A percentile compares a stretch with the other conserved stretches of the same genome.
Conservation (phyloP, 2,888 invertebrate species). For the Pseudoips prasinana region DNA sequence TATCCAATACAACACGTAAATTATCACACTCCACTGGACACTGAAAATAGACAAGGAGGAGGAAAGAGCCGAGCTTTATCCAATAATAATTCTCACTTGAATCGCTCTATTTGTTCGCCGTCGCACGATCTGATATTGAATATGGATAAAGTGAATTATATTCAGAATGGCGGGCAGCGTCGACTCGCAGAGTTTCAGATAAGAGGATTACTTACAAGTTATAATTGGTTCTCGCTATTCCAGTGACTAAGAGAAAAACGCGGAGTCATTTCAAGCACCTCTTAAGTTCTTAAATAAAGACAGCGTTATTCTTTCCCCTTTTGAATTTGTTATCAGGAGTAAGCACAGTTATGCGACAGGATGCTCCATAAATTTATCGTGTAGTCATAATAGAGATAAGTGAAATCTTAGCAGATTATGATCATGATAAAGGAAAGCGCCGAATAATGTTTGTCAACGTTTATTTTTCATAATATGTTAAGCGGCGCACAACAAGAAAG, state of each 20-base stretch:
- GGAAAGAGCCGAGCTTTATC: slow-evolving; percentile 71
- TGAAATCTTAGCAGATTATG: slow-evolving; percentile 12
- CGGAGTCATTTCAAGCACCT: slow-evolving; percentile 54
- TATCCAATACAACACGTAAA: slow-evolving; percentile 68
- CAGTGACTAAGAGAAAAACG: slow-evolving; percentile 65
- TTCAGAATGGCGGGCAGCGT: slow-evolving; percentile 67
- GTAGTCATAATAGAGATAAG: slow-evolving; percentile 17
- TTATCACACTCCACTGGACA: slow-evolving; percentile 63
- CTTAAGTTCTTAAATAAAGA: slow-evolving; percentile 51
- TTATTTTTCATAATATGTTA: too few relatives aligned
- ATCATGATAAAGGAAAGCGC: not conserved
- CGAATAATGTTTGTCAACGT: not conserved
- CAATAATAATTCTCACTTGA: slow-evolving; percentile 80
- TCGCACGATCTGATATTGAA: slow-evolving; percentile 79
- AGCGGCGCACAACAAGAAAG: too few relatives aligned
- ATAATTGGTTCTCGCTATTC: slow-evolving; percentile 77
- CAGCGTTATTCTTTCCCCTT: slow-evolving; percentile 41
- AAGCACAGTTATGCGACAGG: slow-evolving; percentile 15
- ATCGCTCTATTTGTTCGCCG: slow-evolving; percentile 77
- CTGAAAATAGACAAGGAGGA: slow-evolving; percentile 70
- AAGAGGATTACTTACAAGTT: slow-evolving; percentile 79
- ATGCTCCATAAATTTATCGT: slow-evolving; percentile 15
- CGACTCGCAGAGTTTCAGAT: slow-evolving; percentile 65
- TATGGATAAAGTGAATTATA: slow-evolving; percentile 80
- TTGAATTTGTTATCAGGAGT: slow-evolving; percentile 24